Percentiles rank a stretch among this genome's conserved stretches.
Evolutionary conservation across 1,140 invertebrate genomes (phyloP).

Genomic region (Zaprionus inermis): DNA sequence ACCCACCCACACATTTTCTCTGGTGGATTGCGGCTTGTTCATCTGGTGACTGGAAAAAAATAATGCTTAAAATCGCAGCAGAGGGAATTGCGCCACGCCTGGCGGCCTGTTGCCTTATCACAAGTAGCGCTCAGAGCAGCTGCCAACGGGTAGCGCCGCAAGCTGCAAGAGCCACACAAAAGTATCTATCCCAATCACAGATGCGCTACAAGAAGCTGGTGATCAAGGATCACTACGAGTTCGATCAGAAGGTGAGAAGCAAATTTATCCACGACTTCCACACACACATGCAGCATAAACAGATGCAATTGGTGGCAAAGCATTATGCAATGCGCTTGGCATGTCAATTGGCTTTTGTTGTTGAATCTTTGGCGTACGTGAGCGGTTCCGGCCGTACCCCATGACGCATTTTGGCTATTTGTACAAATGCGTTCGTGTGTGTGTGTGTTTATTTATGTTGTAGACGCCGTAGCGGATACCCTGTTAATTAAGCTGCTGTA

Average conservation of each 20-base stretch:
- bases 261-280: neutral
- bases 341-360: conserved; percentile 15
- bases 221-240: conserved; percentile 83
- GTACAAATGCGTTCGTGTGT: conserved; percentile 4
- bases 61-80: conserved; percentile 77
- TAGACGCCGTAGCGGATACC: conserved; percentile 13
- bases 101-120: conserved; percentile 60
- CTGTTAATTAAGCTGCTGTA: conserved; percentile 9
- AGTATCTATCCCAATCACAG: conserved; percentile 72
- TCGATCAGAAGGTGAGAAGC: conserved; percentile 78
- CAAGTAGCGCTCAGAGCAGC: conserved; percentile 60
- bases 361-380: conserved; percentile 61
- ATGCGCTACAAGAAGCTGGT: conserved; percentile 63
- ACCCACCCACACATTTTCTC: neutral
- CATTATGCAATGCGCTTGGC: conserved; percentile 57
- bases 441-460: neutral
- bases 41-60: conserved; percentile 3
- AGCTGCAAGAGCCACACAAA: conserved; percentile 60
- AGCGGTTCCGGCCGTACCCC: conserved; percentile 31
- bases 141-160: conserved; percentile 57
- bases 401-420: conserved; percentile 52
- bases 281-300: conserved; percentile 5
- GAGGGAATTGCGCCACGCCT: conserved; percentile 69
- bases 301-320: conserved; percentile 11
- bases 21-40: neutral